A percentile compares a stretch with the other conserved stretches of the same genome.
These are phyloP conservation scores for Drosophila leontia DNA, from an alignment of 1,140 invertebrate species.

Conservation along the genomic window DNA sequence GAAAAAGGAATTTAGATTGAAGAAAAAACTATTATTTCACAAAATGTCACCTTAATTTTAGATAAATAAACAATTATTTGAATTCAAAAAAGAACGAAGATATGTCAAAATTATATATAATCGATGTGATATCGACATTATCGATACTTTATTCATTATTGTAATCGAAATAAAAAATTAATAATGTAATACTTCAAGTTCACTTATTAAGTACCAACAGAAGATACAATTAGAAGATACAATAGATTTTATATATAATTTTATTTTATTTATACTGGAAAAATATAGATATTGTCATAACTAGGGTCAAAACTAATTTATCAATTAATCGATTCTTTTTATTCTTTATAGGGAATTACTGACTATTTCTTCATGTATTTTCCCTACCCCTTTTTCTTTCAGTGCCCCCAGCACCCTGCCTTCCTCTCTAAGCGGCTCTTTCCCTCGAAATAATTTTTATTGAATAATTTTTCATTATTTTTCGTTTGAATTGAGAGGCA, in stretches of 20 bases:
- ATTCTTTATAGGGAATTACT: no score
- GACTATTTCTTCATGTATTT: neutral
- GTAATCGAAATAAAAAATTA: neutral
- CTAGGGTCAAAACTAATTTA: no score
- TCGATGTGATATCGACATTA: neutral
- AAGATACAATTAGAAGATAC: no score
- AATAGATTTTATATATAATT: no score
- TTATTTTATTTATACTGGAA: no score
- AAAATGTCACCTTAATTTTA: neutral
- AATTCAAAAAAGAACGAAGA: neutral
- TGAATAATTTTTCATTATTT: slow-evolving; percentile 85
- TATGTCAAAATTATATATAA: neutral
- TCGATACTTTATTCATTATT: neutral
- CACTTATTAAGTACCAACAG: no score
- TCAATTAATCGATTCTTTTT: no score
- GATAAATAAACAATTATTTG: neutral
- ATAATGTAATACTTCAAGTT: no score
- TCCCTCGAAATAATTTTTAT: slow-evolving; percentile 83
- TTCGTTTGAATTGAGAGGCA: slow-evolving; percentile 83
- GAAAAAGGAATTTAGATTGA: neutral
- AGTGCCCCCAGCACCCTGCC: slow-evolving; percentile 19
- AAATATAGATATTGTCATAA: no score
- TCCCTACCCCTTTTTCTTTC: neutral
- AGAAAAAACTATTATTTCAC: no score
- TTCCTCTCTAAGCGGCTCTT: slow-evolving; percentile 23